Base-by-base conservation (phyloP, 2,113 vertebrate species). In the Xenopus laevis region DNA sequence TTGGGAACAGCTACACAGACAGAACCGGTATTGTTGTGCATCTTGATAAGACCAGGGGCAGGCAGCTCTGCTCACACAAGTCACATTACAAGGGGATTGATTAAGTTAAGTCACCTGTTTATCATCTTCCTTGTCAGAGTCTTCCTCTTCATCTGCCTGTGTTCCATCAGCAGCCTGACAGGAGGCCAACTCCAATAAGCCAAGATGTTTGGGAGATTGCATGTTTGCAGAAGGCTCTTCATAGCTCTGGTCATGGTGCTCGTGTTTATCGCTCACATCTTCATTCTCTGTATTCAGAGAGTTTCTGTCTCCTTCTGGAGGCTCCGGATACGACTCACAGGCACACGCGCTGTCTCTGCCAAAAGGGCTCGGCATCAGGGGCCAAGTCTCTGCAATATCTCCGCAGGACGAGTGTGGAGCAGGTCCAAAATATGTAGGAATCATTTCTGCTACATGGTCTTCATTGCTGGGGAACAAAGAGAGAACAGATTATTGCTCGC, bases 381-480 rank as follows among this genome's bases (percentile, higher is more conserved):
- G 92, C 88, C 88, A 91, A 70, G 78, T 89, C 33, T 93, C 92
- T 0, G 85, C 89, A 57, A 83, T 81, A 18, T 91, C 92, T 55
- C 79, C 81, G 6, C 87, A 87, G 53, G 73, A 0, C 3, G 87
- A 85, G 23, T 80, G 87, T 0, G 90, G 80, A 65, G 83, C 84
- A 69, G 86, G 85, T 74, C 85, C 87, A n/a, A 89, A 84, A 82
- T 91, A 88, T 11, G 83, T n/a, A 0, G 86, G 87, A 77, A 86
- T 71, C 63, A 86, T 81, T 71, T 92, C 91, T 59, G 87, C 90
- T 1, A 83, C 80, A 3, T 83, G 82, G 81, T 88, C 87, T 68
- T 84, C 20, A 55, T 82, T 73, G 71, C 92, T 92, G 82, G 58
- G 69, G 75, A 78, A 62, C 72, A 53, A 80, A 55, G 13, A n/a